Evolutionary conservation across 2,888 invertebrate species (phyloP).

Genomic region (Heliconius hortense): DNA sequence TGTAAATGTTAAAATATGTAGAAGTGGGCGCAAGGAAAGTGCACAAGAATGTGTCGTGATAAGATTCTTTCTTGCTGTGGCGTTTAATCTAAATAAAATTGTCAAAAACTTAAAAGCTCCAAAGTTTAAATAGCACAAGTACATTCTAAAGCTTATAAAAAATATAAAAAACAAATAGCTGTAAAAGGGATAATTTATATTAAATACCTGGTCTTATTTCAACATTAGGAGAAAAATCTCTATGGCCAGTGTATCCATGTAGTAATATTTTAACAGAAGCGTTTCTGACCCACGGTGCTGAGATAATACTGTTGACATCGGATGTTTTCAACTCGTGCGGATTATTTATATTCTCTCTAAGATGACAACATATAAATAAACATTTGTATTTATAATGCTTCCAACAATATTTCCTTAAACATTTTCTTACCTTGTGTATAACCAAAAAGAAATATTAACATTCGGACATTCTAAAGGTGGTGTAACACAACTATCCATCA

Average conservation of each 20-base stretch:
- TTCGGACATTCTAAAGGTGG: conserved; percentile 82
- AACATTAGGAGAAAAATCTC: conserved; percentile 82
- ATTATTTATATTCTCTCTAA: conserved; percentile 62
- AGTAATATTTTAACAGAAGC: conserved; percentile 81
- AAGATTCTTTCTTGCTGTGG: background rate
- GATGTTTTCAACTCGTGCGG: conserved; percentile 72
- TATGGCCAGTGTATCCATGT: conserved; percentile 85
- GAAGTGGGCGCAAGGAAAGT: background rate
- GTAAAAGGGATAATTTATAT: background rate
- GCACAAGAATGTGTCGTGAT: background rate
- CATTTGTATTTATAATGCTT: background rate
- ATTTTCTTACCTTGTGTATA: conserved; percentile 81
- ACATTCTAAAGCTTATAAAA: too few relatives aligned
- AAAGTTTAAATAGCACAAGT: too few relatives aligned
- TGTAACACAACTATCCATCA: conserved; percentile 52
- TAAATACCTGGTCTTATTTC: conserved; percentile 75
- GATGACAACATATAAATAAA: background rate
- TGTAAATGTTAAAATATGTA: background rate
- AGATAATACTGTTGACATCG: conserved; percentile 58
- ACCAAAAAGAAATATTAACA: conserved; percentile 83
- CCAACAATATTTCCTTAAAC: conserved; percentile 48
- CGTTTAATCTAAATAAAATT: background rate
- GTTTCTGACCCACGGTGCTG: conserved; percentile 70
- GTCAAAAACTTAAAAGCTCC: background rate
- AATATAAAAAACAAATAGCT: background rate